Percentiles rank a stretch among this genome's conserved stretches.
Conservation (phyloP, 2,797 vertebrate species). For the Pipistrellus kuhlii region DNA sequence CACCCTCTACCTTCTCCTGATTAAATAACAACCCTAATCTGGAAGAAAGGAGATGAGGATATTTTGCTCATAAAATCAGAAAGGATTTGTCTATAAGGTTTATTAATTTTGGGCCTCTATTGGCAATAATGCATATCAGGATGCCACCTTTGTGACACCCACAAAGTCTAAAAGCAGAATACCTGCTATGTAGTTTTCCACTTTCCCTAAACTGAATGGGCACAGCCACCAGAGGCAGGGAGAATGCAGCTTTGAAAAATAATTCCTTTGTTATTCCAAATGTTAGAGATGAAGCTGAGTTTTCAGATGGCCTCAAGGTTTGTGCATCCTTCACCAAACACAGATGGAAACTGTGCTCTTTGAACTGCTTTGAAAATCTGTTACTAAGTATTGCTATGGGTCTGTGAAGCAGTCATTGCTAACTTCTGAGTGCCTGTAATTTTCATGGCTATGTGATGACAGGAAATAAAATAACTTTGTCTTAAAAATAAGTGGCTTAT, state of each 20-base stretch:
- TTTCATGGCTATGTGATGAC: conserved; percentile 89
- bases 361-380: conserved; percentile 92
- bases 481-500: conserved; percentile 84
- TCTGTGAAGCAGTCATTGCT: conserved; percentile 88
- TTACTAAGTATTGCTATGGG: conserved; percentile 88
- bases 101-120: conserved; percentile 94
- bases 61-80: conserved; percentile 92
- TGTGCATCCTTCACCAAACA: conserved; percentile 92
- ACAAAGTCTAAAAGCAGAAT: conserved; percentile 88
- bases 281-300: conserved; percentile 95
- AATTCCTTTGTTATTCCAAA: conserved; percentile 99
- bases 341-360: conserved; percentile 92
- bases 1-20: conserved; percentile 93
- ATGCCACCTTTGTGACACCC: conserved; percentile 95
- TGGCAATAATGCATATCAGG: conserved; percentile 98
- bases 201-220: conserved; percentile 96
- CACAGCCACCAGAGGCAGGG: conserved; percentile 93
- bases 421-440: conserved; percentile 87
- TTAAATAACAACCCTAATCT: conserved; percentile 86
- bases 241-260: conserved; percentile 97
- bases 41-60: conserved; percentile 81
- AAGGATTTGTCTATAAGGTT: conserved; percentile 94
- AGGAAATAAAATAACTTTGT: conserved; percentile 88
- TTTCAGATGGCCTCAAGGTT: conserved; percentile 96
- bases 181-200: conserved; percentile 97